These are phyloP conservation scores for Azorinus chamasolen DNA, from an alignment of 2,888 invertebrate species.

Conservation along the genomic window DNA sequence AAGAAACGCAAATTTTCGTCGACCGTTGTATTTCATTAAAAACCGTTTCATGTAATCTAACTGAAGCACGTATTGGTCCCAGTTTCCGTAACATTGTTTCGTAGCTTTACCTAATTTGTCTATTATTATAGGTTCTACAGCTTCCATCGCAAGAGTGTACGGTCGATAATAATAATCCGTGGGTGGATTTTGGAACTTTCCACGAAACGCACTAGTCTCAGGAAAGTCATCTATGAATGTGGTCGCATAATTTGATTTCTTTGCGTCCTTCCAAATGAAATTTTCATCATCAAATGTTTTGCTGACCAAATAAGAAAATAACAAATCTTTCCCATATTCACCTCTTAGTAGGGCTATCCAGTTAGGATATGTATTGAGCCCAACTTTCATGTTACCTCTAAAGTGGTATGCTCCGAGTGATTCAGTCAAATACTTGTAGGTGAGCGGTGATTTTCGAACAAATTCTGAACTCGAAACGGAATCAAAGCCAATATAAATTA, in stretches of 20 bases:
- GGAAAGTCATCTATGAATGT: slow-evolving; percentile 94
- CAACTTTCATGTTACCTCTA: slow-evolving; percentile 66
- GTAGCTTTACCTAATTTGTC: slow-evolving; percentile 37
- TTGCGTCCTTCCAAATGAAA: slow-evolving; percentile 94
- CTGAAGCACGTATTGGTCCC: slow-evolving; percentile 91
- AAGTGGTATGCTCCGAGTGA: slow-evolving; percentile 55
- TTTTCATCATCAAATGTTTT: slow-evolving; percentile 87
- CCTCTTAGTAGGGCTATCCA: slow-evolving; percentile 61
- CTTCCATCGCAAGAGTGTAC: slow-evolving; percentile 89
- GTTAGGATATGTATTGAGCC: slow-evolving; percentile 65
- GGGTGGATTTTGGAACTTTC: slow-evolving; percentile 88
- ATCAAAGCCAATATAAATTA: slow-evolving; percentile 48
- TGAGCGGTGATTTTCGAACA: slow-evolving; percentile 54
- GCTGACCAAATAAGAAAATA: slow-evolving; percentile 20
- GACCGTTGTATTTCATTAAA: slow-evolving; percentile 88
- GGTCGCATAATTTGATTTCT: slow-evolving; percentile 91
- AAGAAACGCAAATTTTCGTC: slow-evolving; percentile 92
- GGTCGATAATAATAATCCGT: slow-evolving; percentile 94
- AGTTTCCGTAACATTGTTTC: slow-evolving; percentile 90
- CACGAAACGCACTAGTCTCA: slow-evolving; percentile 90
- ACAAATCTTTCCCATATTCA: slow-evolving; percentile 18
- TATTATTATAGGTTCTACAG: slow-evolving; percentile 66
- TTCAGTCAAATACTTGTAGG: slow-evolving; percentile 56
- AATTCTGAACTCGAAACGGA: slow-evolving; percentile 50
- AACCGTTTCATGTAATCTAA: slow-evolving; percentile 87